phyloP scores from a whole-genome alignment of 2,797 vertebrate species.

The Aplochiton taeniatus region DNA sequence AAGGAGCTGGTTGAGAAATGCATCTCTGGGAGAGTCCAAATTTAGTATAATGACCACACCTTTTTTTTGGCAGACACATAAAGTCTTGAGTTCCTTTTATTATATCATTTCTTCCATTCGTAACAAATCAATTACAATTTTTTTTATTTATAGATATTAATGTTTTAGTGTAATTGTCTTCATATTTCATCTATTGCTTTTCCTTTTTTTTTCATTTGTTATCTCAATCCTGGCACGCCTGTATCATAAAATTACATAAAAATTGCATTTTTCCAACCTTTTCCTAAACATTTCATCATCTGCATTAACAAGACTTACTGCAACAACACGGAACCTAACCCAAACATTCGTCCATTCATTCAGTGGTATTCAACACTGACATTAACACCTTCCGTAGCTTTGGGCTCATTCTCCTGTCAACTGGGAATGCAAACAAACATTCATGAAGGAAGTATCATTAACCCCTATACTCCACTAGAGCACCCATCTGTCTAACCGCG shows the following conservation, averaged over 20 bases:
- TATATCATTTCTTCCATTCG: no score
- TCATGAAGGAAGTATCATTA: constrained; percentile 69
- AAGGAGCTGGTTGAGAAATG: constrained; percentile 31
- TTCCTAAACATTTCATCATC: constrained; percentile 26
- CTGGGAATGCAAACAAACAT: constrained; percentile 77
- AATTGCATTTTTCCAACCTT: constrained; percentile 12
- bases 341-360: constrained; percentile 23
- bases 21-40: constrained; percentile 36
- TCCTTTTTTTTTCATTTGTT: no score
- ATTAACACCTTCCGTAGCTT: constrained; percentile 66
- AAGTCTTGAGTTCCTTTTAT: no score
- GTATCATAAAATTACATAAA: not conserved
- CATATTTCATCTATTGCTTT: no score
- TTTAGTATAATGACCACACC: not conserved
- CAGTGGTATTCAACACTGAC: constrained; percentile 46
- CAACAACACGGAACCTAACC: constrained; percentile 16
- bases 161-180: no score
- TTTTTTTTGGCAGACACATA: no score
- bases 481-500: constrained; percentile 33
- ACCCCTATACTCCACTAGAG: constrained; percentile 55
- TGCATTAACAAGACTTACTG: constrained; percentile 28
- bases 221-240: no score
- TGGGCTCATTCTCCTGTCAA: constrained; percentile 61
- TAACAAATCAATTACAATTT: no score
- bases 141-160: no score